Evolutionary conservation across 2,888 invertebrate genomes (phyloP), one percentile per base, ranked within the genome.

Genomic region (Epinotia demarniana): DNA sequence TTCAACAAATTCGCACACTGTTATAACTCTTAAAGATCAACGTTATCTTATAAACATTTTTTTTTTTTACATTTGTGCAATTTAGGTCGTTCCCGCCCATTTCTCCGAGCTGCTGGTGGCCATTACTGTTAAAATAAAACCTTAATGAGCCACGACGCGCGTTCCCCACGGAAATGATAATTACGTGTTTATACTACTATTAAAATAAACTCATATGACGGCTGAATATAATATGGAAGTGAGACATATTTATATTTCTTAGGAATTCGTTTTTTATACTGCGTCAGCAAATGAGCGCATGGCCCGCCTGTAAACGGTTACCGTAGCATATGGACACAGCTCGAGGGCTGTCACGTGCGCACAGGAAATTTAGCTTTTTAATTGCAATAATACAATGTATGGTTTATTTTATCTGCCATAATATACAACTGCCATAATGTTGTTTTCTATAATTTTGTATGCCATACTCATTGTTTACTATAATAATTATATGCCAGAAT

Each of bases 141-240:
- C 33, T 62, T 27, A 75, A 75, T 72, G 75, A 58, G 43, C 61
- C 67, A 43, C 49, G 23, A 61, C 66, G 61, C 18, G 58, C 73
- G 39, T 43, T 46, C 63, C 58, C 55, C 33, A 55, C 53, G 43
- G 66, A 72, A 75, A 67, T 39, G 13, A 61, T 62, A 72, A 75
- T 75, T 57, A 75, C 27, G 61, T 75, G 72, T 71, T 75, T 67
- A 75, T 75, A 62, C 46, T 9, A 23, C 43, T 61, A 66, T 66
- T 70, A 71, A 43, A 70, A 61, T 61, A 70, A 53, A n/a, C 8
- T 27, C 19, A 39, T 0, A 33, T 55, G 19, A 39, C 19, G n/a
- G 4, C 58, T n/a, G 16, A 33, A 33, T n/a, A 8, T 16, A n/a
- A 8, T 16, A 9, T 43, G 9, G 63, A 46, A 46, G 19, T 63